Evolutionary conservation across 2,888 invertebrate genomes (phyloP), one percentile per base, ranked within the genome.

Genomic region (Amblyjoppa fuscipennis): DNA sequence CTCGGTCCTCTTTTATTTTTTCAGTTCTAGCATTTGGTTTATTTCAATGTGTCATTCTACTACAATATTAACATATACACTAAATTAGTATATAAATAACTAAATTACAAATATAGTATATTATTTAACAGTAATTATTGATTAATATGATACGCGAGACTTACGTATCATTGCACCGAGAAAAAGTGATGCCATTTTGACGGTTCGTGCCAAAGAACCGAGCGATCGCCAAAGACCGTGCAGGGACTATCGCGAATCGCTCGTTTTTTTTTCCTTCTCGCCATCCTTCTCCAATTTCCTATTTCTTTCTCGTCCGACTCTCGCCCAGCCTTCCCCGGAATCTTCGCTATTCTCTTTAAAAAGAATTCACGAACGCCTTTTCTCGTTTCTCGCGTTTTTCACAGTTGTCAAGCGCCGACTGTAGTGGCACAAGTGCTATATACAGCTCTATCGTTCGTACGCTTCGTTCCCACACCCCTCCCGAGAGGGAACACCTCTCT

Each of bases 381-480:
- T n/a, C 66, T n/a, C 66, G 25, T 61, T 61, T 61, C 61, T 61
- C 28, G 51, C 51, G 51, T 61, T 61, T 61, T 61, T 61, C 61
- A 61, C 61, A 11, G 61, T 31, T 61, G 28, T 61, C 61, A 5
- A 28, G 61, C 31, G 16, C 31, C 31, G 61, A 61, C 61, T 31
- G 61, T 28, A 61, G 28, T 61, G 28, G 13, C 11, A 5, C 61
- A 31, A 31, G 4, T 61, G 25, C 13, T n/a, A 13, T 64, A 75
- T 49, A 45, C 64, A 51, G 49, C 64, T 51, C n/a, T 53, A 64
- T 66, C 75, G n/a, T 61, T 20, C 4, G 49, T 64, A 45, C 5
- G 25, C 70, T 74, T 25, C 56, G 25, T 20, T 49, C 25, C 2
- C 45, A 16, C 45, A 45, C 16, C 73, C 77, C 68, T 78, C 41